Evolutionary conservation across 1,140 invertebrate genomes (phyloP), one percentile per base, ranked within the genome.

Genomic region (Pinna nobilis): DNA sequence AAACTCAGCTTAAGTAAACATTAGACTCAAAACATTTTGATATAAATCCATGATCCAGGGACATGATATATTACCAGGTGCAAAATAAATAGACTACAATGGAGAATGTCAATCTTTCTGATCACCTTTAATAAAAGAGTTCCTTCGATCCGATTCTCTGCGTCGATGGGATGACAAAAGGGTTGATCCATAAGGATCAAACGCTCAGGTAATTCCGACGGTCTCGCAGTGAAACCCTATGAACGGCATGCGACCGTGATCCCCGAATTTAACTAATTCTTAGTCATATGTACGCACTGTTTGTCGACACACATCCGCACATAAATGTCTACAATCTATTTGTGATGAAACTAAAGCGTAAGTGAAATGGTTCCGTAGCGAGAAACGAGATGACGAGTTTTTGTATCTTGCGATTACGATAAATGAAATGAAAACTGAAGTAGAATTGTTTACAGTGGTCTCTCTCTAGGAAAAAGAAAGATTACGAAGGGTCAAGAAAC

Each of bases 31-130:
- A 59, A 59, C 37, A 59, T 59, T 59, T 59, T 59, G 55, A 59
- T 59, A 59, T 59, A 59, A 59, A 59, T 59, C 55, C 55, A 30
- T 59, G 55, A 30, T 59, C 33, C 23, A 59, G 28, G 39, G 59
- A 63, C 59, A 35, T 41, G 59, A 63, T 23, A 63, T 63, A 63
- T 47, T 63, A 63, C 35, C 59, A 63, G 59, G 59, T 63, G 59
- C 59, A 63, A 44, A 37, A 63, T 63, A 63, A 63, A 63, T 63
- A 63, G 39, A 63, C 59, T 30, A 25, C 23, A 15, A 63, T 63
- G 44, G 39, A 33, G 35, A 33, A 44, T 63, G 59, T 63, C 59
- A 63, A 63, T 63, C 59, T 63, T 20, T 25, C 13, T 44, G 39
- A 41, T 63, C 59, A 35, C 37, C 37, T 41, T 23, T 44, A 63